A percentile compares a stretch with the other conserved stretches of the same genome.
These are phyloP conservation scores for Formica selysi DNA, from an alignment of 1,140 invertebrate genomes.

Conservation along the genomic window DNA sequence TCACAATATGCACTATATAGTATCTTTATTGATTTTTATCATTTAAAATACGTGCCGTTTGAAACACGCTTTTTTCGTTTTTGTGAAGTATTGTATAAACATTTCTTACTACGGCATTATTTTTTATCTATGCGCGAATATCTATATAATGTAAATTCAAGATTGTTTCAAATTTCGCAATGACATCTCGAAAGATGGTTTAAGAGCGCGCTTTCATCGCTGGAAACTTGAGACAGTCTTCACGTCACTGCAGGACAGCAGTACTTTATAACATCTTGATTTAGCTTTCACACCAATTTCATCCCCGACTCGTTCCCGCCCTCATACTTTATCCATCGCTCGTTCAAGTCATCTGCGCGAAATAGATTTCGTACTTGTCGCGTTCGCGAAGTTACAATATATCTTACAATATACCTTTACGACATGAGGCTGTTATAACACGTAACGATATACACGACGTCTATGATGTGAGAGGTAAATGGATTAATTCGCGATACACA, in stretches of 20 bases:
- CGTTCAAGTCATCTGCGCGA: conserved; percentile 6
- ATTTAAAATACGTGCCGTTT: background rate
- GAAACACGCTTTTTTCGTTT: background rate
- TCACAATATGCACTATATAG: conserved; percentile 9
- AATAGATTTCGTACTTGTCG: background rate
- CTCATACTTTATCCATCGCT: background rate
- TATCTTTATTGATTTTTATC: conserved; percentile 24
- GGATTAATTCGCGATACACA: conserved; percentile 6
- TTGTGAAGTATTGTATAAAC: conserved; percentile 4
- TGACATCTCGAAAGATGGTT: background rate
- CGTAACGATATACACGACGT: background rate
- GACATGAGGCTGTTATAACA: background rate
- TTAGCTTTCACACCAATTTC: conserved; percentile 41
- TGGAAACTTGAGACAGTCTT: conserved; percentile 46
- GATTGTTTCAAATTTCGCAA: conserved; percentile 43
- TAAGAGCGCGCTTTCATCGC: conserved; percentile 26
- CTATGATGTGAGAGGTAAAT: background rate
- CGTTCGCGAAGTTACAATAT: background rate
- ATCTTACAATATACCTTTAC: background rate
- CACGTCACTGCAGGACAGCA: background rate
- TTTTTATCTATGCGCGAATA: conserved; percentile 19
- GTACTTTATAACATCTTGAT: conserved; percentile 36
- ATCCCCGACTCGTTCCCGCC: background rate
- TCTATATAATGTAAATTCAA: background rate
- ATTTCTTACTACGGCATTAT: background rate